These are phyloP conservation scores for Pristionchus pacificus DNA, from an alignment of 1,140 invertebrate genomes.

Conservation along the genomic window DNA sequence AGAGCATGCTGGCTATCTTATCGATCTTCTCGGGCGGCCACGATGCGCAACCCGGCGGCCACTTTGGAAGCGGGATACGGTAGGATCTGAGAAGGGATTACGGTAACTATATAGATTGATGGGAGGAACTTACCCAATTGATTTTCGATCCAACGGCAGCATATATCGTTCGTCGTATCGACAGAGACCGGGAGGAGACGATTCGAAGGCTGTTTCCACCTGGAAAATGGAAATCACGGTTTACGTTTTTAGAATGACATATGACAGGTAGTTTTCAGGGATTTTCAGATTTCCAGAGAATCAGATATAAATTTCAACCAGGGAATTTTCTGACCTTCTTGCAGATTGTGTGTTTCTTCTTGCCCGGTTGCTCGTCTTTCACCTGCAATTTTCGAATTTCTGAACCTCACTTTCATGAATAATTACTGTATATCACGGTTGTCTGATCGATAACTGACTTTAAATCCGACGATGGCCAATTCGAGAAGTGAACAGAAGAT, in stretches of 20 bases:
- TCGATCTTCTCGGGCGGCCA: slow-evolving; percentile 50
- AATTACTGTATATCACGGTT: slow-evolving; percentile 7
- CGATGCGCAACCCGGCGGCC: slow-evolving; percentile 17
- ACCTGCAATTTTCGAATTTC: not conserved
- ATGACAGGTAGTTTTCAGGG: not conserved
- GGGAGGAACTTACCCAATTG: slow-evolving; percentile 3
- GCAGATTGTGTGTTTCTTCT: slow-evolving; percentile 20
- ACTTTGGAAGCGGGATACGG: slow-evolving; percentile 34
- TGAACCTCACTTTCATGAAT: too few species aligned
- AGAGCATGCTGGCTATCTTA: slow-evolving; percentile 39
- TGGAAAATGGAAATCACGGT: not conserved
- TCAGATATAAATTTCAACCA: too few species aligned
- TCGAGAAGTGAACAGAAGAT: slow-evolving; percentile 48
- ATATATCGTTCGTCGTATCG: slow-evolving; percentile 49
- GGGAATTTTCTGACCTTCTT: slow-evolving; percentile 6
- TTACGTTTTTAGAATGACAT: not conserved
- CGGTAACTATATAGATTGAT: slow-evolving; percentile 2
- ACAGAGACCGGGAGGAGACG: slow-evolving; percentile 41
- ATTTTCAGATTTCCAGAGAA: not conserved
- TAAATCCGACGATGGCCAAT: slow-evolving; percentile 47
- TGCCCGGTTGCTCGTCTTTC: slow-evolving; percentile 16
- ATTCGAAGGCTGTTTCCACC: slow-evolving; percentile 20
- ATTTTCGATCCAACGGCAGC: slow-evolving; percentile 41
- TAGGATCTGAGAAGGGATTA: not conserved
- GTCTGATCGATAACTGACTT: slow-evolving; percentile 38